A percentile compares a stretch with the other conserved stretches of the same genome.
Evolutionary conservation across 2,888 invertebrate species (phyloP).

Genomic region (Apoda limacodes): DNA sequence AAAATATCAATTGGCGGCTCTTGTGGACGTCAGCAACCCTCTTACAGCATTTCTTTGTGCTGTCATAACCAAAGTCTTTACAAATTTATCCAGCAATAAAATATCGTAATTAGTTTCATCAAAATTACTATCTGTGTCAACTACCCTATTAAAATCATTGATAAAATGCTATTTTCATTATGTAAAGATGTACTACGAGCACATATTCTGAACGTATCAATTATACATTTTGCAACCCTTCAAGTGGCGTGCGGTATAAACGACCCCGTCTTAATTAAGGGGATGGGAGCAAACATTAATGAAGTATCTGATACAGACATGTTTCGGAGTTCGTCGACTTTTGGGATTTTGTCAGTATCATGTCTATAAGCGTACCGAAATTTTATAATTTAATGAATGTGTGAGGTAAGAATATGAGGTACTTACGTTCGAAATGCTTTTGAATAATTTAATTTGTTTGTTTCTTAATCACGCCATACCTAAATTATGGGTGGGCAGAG

Average conservation of each 20-base stretch:
- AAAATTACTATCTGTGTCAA: no score
- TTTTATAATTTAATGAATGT: not conserved
- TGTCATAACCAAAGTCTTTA: no score
- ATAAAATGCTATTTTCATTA: not conserved
- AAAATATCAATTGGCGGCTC: no score
- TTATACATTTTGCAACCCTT: conserved; percentile 27
- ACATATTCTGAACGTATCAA: conserved; percentile 2
- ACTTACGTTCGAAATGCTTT: no score
- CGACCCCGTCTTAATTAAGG: conserved; percentile 38
- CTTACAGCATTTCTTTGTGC: no score
- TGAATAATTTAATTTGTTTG: no score
- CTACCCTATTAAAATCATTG: not conserved
- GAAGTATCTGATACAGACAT: conserved; percentile 51
- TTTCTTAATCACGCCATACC: no score
- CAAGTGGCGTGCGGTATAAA: conserved; percentile 24
- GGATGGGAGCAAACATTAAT: conserved; percentile 52
- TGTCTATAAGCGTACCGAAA: not conserved
- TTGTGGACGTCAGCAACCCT: no score
- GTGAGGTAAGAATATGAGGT: no score
- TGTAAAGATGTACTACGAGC: not conserved
- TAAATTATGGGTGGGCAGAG: no score
- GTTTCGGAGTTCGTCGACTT: conserved; percentile 25
- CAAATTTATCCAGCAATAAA: no score
- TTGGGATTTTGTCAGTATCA: conserved; percentile 13
- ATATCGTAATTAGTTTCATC: no score